Evolutionary conservation across 1,140 invertebrate species (phyloP).

Genomic region (Ruditapes philippinarum): DNA sequence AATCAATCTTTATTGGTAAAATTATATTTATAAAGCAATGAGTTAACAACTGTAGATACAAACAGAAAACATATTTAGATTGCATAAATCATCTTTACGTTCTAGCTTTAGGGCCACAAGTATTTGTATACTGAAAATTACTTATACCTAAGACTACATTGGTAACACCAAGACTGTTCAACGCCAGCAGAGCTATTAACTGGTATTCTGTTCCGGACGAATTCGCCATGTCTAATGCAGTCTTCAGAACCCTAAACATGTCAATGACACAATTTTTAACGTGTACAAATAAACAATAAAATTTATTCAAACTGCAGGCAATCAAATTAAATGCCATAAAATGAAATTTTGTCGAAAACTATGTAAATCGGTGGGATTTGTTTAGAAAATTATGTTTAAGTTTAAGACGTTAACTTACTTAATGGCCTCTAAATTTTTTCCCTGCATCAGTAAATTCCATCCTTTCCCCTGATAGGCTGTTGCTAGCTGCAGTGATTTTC

Average conservation of each 20-base stretch:
- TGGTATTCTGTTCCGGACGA: conserved; percentile 13
- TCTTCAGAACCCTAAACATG: conserved; percentile 49
- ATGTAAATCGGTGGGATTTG: neutral
- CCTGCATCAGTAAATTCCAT: conserved; percentile 39
- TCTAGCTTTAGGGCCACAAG: no score
- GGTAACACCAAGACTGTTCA: conserved; percentile 35
- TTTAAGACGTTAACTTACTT: neutral
- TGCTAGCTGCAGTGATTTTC: conserved; percentile 4
- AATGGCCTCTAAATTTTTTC: neutral
- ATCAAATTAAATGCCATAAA: neutral
- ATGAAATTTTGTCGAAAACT: no score
- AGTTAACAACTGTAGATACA: no score
- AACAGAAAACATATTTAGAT: no score
- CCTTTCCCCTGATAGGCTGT: conserved; percentile 41
- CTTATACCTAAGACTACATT: conserved; percentile 24
- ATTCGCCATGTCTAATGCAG: conserved; percentile 9
- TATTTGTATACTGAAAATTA: neutral
- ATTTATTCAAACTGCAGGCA: no score
- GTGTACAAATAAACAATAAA: no score
- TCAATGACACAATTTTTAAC: no score
- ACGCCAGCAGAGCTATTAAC: neutral
- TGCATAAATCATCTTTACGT: no score
- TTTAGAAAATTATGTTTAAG: neutral
- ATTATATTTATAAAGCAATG: no score
- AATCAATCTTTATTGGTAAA: no score